These are phyloP conservation scores for Smutsia gigantea DNA, from an alignment of 2,797 vertebrate genomes.

Conservation along the genomic window DNA sequence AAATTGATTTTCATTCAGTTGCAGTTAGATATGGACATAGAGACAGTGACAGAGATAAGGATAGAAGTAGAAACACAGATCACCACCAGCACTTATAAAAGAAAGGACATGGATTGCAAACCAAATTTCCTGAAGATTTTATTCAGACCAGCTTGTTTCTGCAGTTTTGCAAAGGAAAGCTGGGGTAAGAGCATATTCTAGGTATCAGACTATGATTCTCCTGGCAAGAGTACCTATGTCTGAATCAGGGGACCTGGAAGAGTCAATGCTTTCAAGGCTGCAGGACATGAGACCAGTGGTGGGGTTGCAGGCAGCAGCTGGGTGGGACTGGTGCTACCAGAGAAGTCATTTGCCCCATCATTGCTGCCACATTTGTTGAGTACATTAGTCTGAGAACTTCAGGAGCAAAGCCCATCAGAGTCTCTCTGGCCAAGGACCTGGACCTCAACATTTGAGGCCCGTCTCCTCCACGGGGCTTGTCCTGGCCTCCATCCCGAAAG, in stretches of 20 bases:
- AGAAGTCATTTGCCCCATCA: not conserved
- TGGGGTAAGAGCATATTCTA: not conserved
- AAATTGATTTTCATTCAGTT: constrained; percentile 20
- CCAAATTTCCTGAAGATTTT: not conserved
- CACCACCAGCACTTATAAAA: not conserved
- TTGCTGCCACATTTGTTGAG: not conserved
- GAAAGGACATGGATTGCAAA: not conserved
- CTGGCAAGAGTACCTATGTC: not conserved
- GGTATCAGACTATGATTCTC: not conserved
- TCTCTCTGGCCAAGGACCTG: not conserved
- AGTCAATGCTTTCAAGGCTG: not conserved
- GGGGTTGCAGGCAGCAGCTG: not conserved
- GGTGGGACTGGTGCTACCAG: not conserved
- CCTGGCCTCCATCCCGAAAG: not conserved
- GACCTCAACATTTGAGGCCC: not conserved
- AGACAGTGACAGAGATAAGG: not conserved
- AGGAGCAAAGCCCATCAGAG: not conserved
- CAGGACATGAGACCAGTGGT: rapidly evolving
- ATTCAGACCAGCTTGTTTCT: not conserved
- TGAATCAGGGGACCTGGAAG: not conserved
- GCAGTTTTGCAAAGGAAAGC: not conserved
- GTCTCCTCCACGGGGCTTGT: too few relatives aligned
- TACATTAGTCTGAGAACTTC: not conserved
- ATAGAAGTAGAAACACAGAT: not conserved
- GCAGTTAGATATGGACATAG: not conserved